Conservation (phyloP, 2,797 vertebrate genomes). For the Alca torda region DNA sequence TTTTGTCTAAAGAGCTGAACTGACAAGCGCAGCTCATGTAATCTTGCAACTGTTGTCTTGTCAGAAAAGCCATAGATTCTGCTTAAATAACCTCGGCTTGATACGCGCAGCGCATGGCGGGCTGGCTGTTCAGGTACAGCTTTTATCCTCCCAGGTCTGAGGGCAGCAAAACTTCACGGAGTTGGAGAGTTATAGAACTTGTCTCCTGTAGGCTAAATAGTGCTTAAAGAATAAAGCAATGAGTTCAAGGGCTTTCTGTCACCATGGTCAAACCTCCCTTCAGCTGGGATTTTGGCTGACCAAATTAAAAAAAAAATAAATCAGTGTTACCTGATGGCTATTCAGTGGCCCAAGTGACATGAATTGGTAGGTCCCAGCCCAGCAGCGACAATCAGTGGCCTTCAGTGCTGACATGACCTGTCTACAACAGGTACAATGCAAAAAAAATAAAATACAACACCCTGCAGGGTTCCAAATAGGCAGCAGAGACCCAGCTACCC, state of each 20-base stretch:
- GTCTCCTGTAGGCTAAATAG: not conserved
- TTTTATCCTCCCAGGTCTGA: not conserved
- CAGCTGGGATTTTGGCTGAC: not conserved
- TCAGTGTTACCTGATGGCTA: not conserved
- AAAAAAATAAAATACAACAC: not conserved
- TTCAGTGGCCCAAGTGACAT: not conserved
- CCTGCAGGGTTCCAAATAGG: not conserved
- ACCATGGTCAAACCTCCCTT: not conserved
- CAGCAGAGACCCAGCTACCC: not conserved
- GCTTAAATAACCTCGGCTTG: not conserved
- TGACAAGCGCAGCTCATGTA: constrained; percentile 7
- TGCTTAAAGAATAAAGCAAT: not conserved
- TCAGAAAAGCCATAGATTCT: constrained; percentile 9
- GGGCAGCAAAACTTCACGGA: not conserved
- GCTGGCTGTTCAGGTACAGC: not conserved
- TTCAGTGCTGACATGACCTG: not conserved
- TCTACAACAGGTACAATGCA: not conserved
- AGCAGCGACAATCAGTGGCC: not conserved
- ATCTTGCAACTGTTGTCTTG: not conserved
- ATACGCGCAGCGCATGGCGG: not conserved
- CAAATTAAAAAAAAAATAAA: not conserved
- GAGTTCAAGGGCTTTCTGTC: not conserved
- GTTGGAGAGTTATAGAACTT: not conserved
- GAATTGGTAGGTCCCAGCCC: not conserved
- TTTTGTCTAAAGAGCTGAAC: not conserved